Evolutionary conservation across 2,888 invertebrate species (phyloP).

Genomic region (Parasteatoda lunata): DNA sequence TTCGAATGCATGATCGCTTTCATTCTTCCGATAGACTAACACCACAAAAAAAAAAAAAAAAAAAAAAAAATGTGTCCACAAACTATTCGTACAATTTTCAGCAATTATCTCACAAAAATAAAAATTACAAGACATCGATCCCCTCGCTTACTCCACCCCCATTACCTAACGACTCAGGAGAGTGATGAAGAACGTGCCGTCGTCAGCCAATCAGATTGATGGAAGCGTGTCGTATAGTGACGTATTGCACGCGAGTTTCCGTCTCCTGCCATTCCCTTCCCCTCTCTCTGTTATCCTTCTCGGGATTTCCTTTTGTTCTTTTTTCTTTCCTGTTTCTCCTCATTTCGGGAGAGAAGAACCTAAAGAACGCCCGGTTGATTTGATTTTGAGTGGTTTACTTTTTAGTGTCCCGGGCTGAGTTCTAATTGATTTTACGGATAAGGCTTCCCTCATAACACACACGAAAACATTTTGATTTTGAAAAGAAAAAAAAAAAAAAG

Average conservation of each 20-base stretch:
- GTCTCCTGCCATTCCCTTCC: not conserved
- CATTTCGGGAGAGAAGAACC: not conserved
- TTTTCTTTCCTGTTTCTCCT: not conserved
- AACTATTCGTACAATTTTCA: not conserved
- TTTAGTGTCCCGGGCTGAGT: constrained; percentile 22
- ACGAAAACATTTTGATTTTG: too few species aligned
- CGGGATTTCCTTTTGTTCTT: not conserved
- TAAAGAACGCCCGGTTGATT: constrained; percentile 31
- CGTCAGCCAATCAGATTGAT: constrained; percentile 64
- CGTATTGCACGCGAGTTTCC: constrained; percentile 41
- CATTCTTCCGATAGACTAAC: too few species aligned
- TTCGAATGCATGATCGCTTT: too few species aligned
- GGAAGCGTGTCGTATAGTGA: constrained; percentile 64
- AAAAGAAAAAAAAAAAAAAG: too few species aligned
- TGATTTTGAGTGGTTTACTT: constrained; percentile 65
- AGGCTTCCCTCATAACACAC: not conserved
- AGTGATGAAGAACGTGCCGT: constrained; percentile 60
- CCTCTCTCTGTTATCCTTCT: constrained; percentile 4
- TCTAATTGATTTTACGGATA: constrained; percentile 31
- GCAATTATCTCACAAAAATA: not conserved
- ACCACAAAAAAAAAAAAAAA: too few species aligned
- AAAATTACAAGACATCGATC: constrained; percentile 30
- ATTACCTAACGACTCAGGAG: constrained; percentile 8
- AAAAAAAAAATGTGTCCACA: not conserved
- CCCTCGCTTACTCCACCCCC: not conserved